These are phyloP conservation scores for Chymomyza costata DNA, from an alignment of 1,140 invertebrate species.

Conservation along the genomic window DNA sequence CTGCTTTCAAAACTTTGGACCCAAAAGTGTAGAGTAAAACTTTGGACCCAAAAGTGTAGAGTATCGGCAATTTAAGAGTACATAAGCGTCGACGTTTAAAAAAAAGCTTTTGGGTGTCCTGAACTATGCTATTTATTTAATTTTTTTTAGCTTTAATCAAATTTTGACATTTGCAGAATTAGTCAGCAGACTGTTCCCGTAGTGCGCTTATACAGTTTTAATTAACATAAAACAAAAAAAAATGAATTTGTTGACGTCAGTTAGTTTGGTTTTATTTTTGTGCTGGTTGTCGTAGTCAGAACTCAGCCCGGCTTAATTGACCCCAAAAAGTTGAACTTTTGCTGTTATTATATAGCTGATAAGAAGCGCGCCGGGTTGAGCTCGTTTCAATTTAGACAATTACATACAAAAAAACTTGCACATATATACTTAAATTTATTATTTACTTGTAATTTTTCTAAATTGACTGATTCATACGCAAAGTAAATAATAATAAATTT, in stretches of 20 bases:
- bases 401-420: constrained; percentile 16
- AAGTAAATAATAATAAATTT: constrained; percentile 6
- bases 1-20: too few relatives aligned
- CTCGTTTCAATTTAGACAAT: constrained; percentile 60
- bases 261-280: too few relatives aligned
- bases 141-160: constrained; percentile 36
- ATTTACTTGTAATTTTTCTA: constrained; percentile 54
- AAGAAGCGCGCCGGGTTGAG: constrained; percentile 23
- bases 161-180: constrained; percentile 34
- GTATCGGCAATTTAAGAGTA: too few relatives aligned
- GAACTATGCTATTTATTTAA: too few relatives aligned
- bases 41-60: too few relatives aligned
- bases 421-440: constrained; percentile 22
- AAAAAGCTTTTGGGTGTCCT: too few relatives aligned
- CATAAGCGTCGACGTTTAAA: too few relatives aligned
- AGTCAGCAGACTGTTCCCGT: constrained; percentile 53
- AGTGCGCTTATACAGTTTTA: too few relatives aligned
- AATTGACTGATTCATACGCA: constrained; percentile 61
- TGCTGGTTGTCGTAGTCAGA: constrained; percentile 1
- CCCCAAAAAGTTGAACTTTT: constrained; percentile 51
- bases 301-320: constrained; percentile 45
- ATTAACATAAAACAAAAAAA: too few relatives aligned
- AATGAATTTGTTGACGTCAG: constrained; percentile 40
- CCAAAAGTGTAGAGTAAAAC: too few relatives aligned
- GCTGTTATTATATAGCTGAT: constrained; percentile 45